phyloP scores from a whole-genome alignment of 2,113 vertebrate genomes.

The Elaphurus davidianus region DNA sequence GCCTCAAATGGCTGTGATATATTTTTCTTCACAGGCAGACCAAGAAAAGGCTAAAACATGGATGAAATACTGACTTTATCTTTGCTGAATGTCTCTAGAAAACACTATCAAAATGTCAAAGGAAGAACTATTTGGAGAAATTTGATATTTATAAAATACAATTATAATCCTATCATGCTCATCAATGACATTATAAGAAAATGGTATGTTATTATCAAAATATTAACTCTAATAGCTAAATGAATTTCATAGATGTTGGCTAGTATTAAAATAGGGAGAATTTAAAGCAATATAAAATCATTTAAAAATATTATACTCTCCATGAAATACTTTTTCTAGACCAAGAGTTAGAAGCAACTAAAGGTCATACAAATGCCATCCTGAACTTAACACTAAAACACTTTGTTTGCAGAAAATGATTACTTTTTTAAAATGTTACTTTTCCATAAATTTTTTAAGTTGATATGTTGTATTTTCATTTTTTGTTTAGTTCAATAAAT shows the following conservation, averaged over 20 bases:
- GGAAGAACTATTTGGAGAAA: not conserved
- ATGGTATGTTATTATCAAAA: not conserved
- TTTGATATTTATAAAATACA: not conserved
- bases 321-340: not conserved
- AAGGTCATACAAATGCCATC: not conserved
- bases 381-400: not conserved
- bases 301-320: not conserved
- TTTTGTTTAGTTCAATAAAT: not conserved
- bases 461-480: not conserved
- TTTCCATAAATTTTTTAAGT: not conserved
- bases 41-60: not conserved
- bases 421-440: not conserved
- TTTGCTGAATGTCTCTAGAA: not conserved
- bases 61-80: not conserved
- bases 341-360: not conserved
- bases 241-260: not conserved
- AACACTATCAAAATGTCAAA: not conserved
- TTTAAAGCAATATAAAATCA: constrained; percentile 20
- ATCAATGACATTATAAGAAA: not conserved
- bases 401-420: not conserved
- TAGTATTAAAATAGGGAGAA: constrained; percentile 14
- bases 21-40: not conserved
- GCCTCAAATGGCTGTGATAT: not conserved
- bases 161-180: not conserved
- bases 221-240: constrained; percentile 7